Percentiles rank a stretch among this genome's conserved stretches.
phyloP scores from a whole-genome alignment of 2,113 vertebrate genomes.

The Lophius piscatorius region DNA sequence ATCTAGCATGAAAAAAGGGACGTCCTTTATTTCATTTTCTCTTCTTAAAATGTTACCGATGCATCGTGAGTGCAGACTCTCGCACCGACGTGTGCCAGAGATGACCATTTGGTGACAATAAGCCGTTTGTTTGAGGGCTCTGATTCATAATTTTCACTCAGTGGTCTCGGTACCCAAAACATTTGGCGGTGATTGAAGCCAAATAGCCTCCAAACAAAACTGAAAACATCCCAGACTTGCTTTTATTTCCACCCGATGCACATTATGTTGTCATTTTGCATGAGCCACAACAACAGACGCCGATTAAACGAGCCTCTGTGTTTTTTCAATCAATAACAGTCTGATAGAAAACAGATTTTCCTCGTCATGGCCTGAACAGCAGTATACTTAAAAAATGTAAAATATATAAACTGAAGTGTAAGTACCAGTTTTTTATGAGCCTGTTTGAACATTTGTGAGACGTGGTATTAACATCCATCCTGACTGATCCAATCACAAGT shows the following conservation, averaged over 20 bases:
- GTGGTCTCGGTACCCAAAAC: conserved; percentile 18
- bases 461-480: too few relatives aligned
- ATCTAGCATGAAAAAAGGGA: background rate
- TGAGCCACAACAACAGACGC: conserved; percentile 6
- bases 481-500: too few relatives aligned
- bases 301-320: background rate
- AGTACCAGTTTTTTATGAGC: too few relatives aligned
- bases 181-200: conserved; percentile 42
- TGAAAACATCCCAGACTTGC: conserved; percentile 10
- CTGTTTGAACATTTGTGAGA: too few relatives aligned
- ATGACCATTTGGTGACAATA: conserved; percentile 2
- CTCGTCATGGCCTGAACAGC: background rate
- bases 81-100: background rate
- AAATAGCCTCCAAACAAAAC: conserved; percentile 24
- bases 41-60: background rate
- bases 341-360: background rate
- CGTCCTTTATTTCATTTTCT: background rate
- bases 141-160: conserved; percentile 12
- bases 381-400: too few relatives aligned
- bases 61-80: background rate
- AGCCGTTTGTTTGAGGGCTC: conserved; percentile 19
- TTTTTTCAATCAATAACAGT: conserved; percentile 12
- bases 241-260: conserved; percentile 18
- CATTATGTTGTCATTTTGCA: conserved; percentile 12
- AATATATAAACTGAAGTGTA: too few relatives aligned